phyloP scores from a whole-genome alignment of 2,797 vertebrate genomes.

The Tenualosa ilisha region DNA sequence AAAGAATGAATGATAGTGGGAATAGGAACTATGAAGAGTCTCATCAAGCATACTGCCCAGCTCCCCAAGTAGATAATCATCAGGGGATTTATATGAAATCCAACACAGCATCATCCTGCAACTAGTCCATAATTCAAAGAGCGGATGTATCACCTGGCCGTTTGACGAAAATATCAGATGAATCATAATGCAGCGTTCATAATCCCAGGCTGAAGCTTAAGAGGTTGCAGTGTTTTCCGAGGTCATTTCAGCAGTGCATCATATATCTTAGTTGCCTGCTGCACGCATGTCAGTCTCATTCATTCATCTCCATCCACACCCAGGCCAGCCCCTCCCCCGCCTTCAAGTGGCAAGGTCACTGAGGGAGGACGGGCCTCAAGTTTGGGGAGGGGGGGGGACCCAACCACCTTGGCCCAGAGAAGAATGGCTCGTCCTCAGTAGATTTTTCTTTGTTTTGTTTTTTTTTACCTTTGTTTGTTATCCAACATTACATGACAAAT shows the following conservation, averaged over 20 bases:
- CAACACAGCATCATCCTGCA: background rate
- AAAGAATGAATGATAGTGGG: background rate
- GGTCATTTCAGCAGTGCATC: constrained; percentile 16
- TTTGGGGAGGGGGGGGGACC: background rate
- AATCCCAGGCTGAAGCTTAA: background rate
- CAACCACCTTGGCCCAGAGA: background rate
- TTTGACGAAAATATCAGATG: background rate
- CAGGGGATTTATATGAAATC: background rate
- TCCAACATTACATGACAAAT: background rate
- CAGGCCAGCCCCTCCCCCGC: background rate
- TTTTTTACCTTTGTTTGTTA: too few species aligned
- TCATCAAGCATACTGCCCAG: background rate
- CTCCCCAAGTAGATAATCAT: background rate
- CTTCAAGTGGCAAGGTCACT: constrained; percentile 10
- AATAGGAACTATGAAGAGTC: background rate
- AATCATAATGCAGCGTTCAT: background rate
- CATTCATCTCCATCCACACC: constrained; percentile 9
- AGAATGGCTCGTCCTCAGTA: background rate
- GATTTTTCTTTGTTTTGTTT: background rate
- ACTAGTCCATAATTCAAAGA: background rate
- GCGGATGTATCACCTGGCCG: background rate
- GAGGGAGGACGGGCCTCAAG: background rate
- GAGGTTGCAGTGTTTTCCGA: background rate
- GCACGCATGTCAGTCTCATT: constrained; percentile 20
- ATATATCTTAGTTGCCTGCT: constrained; percentile 17